Percentiles rank a stretch among this genome's conserved stretches.
Conservation (phyloP, 2,888 invertebrate genomes). For the Chymomyza caudatula region DNA sequence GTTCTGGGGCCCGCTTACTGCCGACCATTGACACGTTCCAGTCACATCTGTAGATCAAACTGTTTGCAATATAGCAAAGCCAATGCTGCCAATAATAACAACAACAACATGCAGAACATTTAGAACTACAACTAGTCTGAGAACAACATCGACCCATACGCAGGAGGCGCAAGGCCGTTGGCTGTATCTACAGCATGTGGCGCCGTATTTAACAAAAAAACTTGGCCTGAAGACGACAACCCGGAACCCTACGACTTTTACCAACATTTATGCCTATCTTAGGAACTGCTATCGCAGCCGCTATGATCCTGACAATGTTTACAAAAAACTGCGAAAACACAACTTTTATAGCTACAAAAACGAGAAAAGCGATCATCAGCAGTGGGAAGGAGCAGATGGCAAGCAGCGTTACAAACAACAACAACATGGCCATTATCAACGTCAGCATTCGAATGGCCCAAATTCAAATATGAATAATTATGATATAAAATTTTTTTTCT, state of each 20-base stretch:
- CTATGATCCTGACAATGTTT: slow-evolving; percentile 21
- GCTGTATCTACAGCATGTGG: slow-evolving; percentile 65
- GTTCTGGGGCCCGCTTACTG: slow-evolving; percentile 90
- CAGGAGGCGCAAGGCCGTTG: slow-evolving; percentile 55
- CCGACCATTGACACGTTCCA: slow-evolving; percentile 79
- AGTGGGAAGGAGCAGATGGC: background rate
- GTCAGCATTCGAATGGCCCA: slow-evolving; percentile 10
- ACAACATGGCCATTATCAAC: background rate
- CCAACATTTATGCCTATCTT: slow-evolving; percentile 35
- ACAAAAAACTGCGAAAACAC: slow-evolving; percentile 43
- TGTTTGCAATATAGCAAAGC: slow-evolving; percentile 34
- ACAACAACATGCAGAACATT: slow-evolving; percentile 13
- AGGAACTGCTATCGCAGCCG: slow-evolving; percentile 39
- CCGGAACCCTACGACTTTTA: slow-evolving; percentile 47
- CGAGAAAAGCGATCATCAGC: slow-evolving; percentile 8
- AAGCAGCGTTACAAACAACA: slow-evolving; percentile 4
- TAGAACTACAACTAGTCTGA: slow-evolving; percentile 15
- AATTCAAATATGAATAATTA: slow-evolving; percentile 44
- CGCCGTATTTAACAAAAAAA: slow-evolving; percentile 38
- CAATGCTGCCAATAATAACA: background rate
- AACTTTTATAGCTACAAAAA: slow-evolving; percentile 29
- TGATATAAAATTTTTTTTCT: slow-evolving; percentile 74
- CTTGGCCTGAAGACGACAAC: slow-evolving; percentile 12
- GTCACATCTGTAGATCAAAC: slow-evolving; percentile 58
- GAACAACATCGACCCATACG: slow-evolving; percentile 22